phyloP scores from a whole-genome alignment of 2,113 vertebrate genomes.

The Chlorodrepanis virens region DNA sequence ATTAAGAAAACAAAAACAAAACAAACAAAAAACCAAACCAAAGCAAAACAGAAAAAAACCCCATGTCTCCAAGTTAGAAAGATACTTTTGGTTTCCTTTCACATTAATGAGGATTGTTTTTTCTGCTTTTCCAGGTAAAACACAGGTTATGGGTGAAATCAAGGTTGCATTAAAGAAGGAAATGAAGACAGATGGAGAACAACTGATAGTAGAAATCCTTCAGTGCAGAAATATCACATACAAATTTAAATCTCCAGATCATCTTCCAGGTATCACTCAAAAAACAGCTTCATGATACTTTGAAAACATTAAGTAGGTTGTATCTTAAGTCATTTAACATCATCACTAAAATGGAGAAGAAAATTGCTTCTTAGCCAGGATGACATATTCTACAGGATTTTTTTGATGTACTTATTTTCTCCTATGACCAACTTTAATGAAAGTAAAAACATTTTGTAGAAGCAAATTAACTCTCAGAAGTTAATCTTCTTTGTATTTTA shows the following conservation, averaged over 20 bases:
- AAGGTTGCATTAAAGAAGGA: slow-evolving; percentile 97
- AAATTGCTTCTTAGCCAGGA: neutral
- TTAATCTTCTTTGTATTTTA: neutral
- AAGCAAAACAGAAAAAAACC: fast-evolving
- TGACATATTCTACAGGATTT: neutral
- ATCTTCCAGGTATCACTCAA: slow-evolving; percentile 87
- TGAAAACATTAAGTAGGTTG: neutral
- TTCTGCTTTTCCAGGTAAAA: slow-evolving; percentile 81
- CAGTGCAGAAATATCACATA: slow-evolving; percentile 99
- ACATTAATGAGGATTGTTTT: neutral
- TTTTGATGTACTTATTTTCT: neutral
- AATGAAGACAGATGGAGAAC: slow-evolving; percentile 98
- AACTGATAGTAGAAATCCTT: slow-evolving; percentile 94
- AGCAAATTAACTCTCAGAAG: neutral
- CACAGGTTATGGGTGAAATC: slow-evolving; percentile 97
- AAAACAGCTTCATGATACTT: neutral
- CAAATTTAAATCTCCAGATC: slow-evolving; percentile 99
- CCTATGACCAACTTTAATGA: neutral
- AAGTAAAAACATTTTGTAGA: neutral
- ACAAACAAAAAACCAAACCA: neutral
- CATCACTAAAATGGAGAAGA: neutral
- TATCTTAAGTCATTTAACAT: neutral
- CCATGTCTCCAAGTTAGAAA: neutral
- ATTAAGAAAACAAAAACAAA: neutral
- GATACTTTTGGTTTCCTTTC: neutral